These are phyloP conservation scores for Apodemus sylvaticus DNA, from an alignment of 2,113 vertebrate genomes.

Conservation along the genomic window DNA sequence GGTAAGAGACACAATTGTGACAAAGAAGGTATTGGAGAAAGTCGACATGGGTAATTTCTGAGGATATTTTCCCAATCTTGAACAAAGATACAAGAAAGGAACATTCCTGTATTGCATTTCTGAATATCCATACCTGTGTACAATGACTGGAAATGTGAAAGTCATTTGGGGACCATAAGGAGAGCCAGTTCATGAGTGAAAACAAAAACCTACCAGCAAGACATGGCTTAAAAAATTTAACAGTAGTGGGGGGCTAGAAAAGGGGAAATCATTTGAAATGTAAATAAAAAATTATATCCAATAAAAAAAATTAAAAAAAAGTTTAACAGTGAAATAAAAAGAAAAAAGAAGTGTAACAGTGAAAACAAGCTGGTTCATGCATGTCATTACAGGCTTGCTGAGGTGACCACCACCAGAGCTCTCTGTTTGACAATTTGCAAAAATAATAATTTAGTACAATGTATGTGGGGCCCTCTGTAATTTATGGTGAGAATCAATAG, in stretches of 20 bases:
- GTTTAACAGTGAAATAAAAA: too few relatives aligned
- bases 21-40: not conserved
- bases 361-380: slow-evolving; percentile 22
- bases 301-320: too few relatives aligned
- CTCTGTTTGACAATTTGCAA: slow-evolving; percentile 28
- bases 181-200: not conserved
- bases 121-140: not conserved
- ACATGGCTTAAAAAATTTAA: not conserved
- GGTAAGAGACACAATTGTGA: not conserved
- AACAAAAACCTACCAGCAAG: not conserved
- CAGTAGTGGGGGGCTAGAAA: too few relatives aligned
- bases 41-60: not conserved
- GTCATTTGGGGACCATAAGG: not conserved
- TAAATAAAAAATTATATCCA: too few relatives aligned
- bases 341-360: not conserved
- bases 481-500: not conserved
- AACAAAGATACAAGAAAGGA: not conserved
- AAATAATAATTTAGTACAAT: slow-evolving; percentile 14
- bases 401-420: not conserved
- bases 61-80: slow-evolving; percentile 18
- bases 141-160: not conserved
- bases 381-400: not conserved
- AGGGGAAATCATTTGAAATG: too few relatives aligned
- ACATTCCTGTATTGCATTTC: slow-evolving; percentile 2
- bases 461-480: not conserved